Evolutionary conservation across 2,113 vertebrate species (phyloP), one percentile per base, ranked within the genome.

Genomic region (Amblyornis subalaris): DNA sequence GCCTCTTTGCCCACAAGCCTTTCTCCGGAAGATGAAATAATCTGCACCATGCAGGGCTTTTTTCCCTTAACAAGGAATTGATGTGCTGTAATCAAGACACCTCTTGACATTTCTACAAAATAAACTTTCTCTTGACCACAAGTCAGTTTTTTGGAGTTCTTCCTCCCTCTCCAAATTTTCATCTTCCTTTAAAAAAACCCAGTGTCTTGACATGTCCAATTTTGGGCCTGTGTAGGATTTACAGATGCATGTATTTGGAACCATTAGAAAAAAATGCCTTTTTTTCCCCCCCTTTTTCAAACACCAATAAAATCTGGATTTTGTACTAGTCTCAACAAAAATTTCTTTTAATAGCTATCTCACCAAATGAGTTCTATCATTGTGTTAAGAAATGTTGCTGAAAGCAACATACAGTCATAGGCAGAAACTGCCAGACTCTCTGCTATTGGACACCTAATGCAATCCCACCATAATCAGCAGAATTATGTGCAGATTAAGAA

Each of bases 401-500:
- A 95, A 90, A 95, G 75, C 48, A 84, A 42, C 45, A n/a, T 20
- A 47, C 5, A 38, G 26, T 92, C 44, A 54, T 26, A 44, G 36
- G 16, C 58, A 80, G 36, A 85, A 74, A 80, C 16, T 93, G 82
- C 79, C 94, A 94, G 91, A 53, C 38, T 9, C 60, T 90, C 35
- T 80, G 67, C 88, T 95, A 20, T 93, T 86, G 69, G 69, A 96
- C 91, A 95, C 53, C 25, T 51, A n/a, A 40, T 9, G 23, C 20
- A 83, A 45, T 94, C 78, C 81, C 91, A 70, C n/a, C 57, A 88
- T 75, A 88, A 73, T 76, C 50, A 55, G 62, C 60, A 72, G 77
- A 85, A 80, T 88, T 95, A 85, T 0, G 3, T 71, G 60, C 64
- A 91, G 94, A 95, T 90, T 91, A 95, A 88, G 71, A 79, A 83